Percentiles rank a stretch among this genome's conserved stretches.
These are phyloP conservation scores for Epizoanthus ramosus DNA, from an alignment of 92 coral and sea anemone genomes.

Conservation along the genomic window DNA sequence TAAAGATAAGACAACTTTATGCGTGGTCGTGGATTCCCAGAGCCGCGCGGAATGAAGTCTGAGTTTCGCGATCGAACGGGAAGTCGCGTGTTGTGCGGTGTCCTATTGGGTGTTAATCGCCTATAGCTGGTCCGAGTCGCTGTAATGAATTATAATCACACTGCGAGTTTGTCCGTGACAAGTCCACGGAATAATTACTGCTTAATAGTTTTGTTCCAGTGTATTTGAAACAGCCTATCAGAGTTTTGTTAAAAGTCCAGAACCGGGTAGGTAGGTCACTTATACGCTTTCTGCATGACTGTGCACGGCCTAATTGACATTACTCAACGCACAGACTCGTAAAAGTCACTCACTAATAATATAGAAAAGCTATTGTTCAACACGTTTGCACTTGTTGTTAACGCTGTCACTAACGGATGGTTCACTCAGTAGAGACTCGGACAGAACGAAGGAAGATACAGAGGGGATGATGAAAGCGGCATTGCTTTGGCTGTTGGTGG, in stretches of 20 bases:
- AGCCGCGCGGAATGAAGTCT: slow-evolving; percentile 14
- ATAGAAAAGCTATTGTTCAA: slow-evolving; percentile 4
- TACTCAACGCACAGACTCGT: not conserved
- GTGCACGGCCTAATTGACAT: not conserved
- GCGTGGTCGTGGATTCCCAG: not conserved
- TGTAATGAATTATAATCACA: slow-evolving; percentile 12
- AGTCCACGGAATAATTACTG: not conserved
- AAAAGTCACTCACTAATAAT: not conserved
- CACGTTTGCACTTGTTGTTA: not conserved
- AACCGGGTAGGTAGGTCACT: not conserved
- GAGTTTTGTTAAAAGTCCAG: not conserved
- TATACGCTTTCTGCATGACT: not conserved
- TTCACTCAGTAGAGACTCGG: not conserved
- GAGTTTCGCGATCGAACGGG: not conserved
- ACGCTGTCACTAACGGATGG: not conserved
- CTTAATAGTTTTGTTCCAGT: not conserved
- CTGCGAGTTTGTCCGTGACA: not conserved
- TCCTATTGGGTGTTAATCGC: not conserved
- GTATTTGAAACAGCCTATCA: slow-evolving; percentile 1
- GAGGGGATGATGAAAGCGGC: not conserved
- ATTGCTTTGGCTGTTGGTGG: slow-evolving; percentile 5
- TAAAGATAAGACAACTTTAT: too few species aligned
- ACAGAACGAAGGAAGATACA: not conserved
- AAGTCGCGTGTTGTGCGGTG: not conserved
- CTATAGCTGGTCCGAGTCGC: not conserved